Base-by-base conservation (phyloP, 2,797 vertebrate species). In the Sebastes wilsoni region DNA sequence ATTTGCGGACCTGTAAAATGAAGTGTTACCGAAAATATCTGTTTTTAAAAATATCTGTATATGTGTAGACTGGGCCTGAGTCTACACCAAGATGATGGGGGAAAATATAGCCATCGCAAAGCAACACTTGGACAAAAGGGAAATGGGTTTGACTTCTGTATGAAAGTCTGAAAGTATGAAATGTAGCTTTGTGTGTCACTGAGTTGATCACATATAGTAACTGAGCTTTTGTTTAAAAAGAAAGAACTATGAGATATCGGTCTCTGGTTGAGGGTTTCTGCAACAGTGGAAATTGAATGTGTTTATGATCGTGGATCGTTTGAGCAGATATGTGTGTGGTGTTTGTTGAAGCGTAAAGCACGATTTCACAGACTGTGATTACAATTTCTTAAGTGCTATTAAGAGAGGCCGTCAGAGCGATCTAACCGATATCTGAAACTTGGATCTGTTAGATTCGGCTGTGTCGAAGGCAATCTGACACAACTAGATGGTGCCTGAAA, bases 401-500 rank as follows among this genome's bases (percentile, higher is more conserved):
- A 78, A 82, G 72, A 79, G 18, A 67, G 22, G 49, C 58, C 18
- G 5, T 65, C 67, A 73, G 49, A 75, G 42, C 62, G 38, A 68
- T 56, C 42, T 54, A n/a, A 83, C 16, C 3, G 3, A 60, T 65
- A 78, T 64, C 28, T 75, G 3, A 69, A 72, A 73, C 75, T 66
- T 67, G 55, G 54, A 79, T 79, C 25, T 22, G 60, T 78, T 22
- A 42, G 6, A 80, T 75, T 79, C 14, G 58, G 68, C 75, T 71
- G 68, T 62, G 20, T 65, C 18, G 25, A 82, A 72, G 18, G 75
- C 68, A 72, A 72, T 68, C 56, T 69, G 68, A 87, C 76, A 86
- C 58, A 65, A 72, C 67, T 81, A 84, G 79, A 90, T 75, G 81
- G 72, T 58, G 76, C 72, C 62, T 90, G 79, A 89, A 88, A 92